phyloP scores from a whole-genome alignment of 1,140 invertebrate genomes.

The Eubasilissa regina region DNA sequence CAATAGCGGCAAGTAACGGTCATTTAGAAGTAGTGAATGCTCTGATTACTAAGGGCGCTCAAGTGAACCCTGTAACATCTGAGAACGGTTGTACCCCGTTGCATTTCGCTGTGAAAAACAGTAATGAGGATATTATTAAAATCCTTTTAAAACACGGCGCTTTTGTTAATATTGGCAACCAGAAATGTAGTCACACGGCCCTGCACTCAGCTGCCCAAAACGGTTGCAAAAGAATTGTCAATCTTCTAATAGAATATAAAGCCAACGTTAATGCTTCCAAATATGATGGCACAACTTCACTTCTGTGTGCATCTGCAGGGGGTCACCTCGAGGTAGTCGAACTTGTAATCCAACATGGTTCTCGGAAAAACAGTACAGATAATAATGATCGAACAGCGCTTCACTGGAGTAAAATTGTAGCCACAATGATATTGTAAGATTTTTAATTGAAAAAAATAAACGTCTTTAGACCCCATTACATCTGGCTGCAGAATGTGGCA shows the following conservation, averaged over 20 bases:
- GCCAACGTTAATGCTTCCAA: neutral
- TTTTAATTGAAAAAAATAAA: neutral
- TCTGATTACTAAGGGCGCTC: neutral
- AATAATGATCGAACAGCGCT: neutral
- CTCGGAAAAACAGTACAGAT: neutral
- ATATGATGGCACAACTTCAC: neutral
- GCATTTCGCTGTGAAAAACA: neutral
- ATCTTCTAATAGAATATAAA: neutral
- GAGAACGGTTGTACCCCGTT: neutral
- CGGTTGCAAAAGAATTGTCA: neutral
- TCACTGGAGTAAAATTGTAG: neutral
- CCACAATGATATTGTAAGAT: constrained; percentile 4
- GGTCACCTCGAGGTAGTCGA: neutral
- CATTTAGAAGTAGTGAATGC: constrained; percentile 8
- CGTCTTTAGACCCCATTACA: neutral
- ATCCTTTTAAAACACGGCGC: neutral
- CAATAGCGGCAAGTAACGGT: neutral
- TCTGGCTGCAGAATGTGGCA: neutral
- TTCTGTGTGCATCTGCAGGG: neutral
- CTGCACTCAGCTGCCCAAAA: neutral
- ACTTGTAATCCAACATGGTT: neutral
- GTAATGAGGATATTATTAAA: neutral
- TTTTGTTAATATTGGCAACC: neutral
- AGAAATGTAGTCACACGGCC: too few relatives aligned
- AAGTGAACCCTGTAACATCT: neutral